Evolutionary conservation across 2,113 vertebrate species (phyloP), one percentile per base, ranked within the genome.

Genomic region (Bubo scandiacus): DNA sequence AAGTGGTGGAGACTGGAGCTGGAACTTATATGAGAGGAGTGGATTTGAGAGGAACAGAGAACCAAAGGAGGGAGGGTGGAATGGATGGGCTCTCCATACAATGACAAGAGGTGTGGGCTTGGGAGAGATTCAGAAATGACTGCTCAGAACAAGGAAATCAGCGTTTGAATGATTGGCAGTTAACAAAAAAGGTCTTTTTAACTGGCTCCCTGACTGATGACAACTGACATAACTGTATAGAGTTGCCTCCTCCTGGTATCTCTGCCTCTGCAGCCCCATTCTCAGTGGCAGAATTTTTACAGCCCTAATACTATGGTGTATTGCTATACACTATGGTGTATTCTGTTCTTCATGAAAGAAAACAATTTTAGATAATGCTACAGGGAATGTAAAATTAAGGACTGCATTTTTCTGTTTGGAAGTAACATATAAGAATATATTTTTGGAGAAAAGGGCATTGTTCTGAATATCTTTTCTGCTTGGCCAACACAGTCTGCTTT

Each of bases 101-200:
- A 78, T 52, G 10, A 27, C 14, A 61, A 81, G 40, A 73, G 29
- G 18, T 67, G 57, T 82, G 59, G 34, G 12, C 59, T 72, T 57
- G 47, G 40, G 11, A 25, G 36, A 51, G 36, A 51, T 51, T 67
- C 11, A 32, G 40, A 55, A 81, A 51, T 18, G 34, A 40, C n/a
- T 43, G 15, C 40, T 59, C 15, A 45, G 17, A 80, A 40, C 0
- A 1, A 66, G 58, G 36, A 81, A 51, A 71, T 40, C 1, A 0
- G 6, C 4, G 11, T 70, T 59, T 55, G 52, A 65, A 57, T 66
- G 51, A 32, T 34, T 75, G 74, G 40, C 27, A 21, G 25, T 36
- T 75, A 55, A 40, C 65, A 40, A 83, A 42, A 67, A 36, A 34
- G 16, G 5, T n/a, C 12, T 67, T 22, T 73, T 16, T 55, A 62